These are phyloP conservation scores for Tenthredo distinguenda DNA, from an alignment of 2,888 invertebrate species.

Conservation along the genomic window DNA sequence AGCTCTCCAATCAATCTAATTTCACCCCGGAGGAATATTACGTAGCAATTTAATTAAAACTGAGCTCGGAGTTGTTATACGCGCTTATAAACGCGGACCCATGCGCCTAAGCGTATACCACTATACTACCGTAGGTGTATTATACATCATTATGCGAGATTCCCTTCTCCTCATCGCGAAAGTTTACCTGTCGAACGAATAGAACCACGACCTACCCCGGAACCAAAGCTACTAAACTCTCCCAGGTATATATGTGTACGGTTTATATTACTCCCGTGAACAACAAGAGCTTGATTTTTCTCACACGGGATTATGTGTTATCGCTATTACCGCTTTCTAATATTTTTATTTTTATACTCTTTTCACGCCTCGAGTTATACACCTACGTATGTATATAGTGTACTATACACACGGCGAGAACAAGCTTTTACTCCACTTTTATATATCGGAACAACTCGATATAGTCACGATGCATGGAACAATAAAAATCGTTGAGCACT, in stretches of 20 bases:
- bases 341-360: not conserved
- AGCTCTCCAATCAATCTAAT: slow-evolving; percentile 35
- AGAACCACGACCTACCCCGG: slow-evolving; percentile 30
- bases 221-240: not conserved
- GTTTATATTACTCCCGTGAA: not conserved
- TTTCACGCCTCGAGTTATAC: not conserved
- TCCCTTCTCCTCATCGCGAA: not conserved
- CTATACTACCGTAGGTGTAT: not conserved
- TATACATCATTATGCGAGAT: not conserved
- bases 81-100: not conserved
- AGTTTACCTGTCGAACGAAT: slow-evolving; percentile 1
- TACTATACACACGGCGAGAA: not conserved
- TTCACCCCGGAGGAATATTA: slow-evolving; percentile 7
- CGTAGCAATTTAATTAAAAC: slow-evolving; percentile 27
- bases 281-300: not conserved
- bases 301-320: not conserved
- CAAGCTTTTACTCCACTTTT: not conserved
- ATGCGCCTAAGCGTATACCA: not conserved
- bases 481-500: not conserved
- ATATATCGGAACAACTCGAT: not conserved
- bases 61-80: not conserved
- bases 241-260: not conserved
- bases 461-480: not conserved
- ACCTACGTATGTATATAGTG: not conserved
- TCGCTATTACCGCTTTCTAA: not conserved